Conservation (phyloP, 2,888 invertebrate genomes). For the Scaptomyza polygonia region DNA sequence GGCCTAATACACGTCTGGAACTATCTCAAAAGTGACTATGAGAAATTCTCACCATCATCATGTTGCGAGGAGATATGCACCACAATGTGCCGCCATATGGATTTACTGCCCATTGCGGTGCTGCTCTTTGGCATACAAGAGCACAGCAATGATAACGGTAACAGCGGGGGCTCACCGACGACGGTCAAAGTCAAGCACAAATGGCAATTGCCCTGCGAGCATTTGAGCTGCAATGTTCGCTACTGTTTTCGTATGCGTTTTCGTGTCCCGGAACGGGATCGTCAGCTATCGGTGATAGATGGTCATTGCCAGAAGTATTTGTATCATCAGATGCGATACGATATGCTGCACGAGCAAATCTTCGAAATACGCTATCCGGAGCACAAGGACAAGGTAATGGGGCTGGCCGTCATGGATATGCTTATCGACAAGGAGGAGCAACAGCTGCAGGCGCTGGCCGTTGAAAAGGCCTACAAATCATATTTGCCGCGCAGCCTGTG, state of each 20-base stretch:
- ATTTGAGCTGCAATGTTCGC: slow-evolving; percentile 85
- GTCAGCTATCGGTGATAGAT: slow-evolving; percentile 86
- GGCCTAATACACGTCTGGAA: slow-evolving; percentile 76
- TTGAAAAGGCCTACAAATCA: slow-evolving; percentile 91
- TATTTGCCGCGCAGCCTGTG: slow-evolving; percentile 93
- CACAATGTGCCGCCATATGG: slow-evolving; percentile 88
- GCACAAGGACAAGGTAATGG: slow-evolving; percentile 91
- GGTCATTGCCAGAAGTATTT: slow-evolving; percentile 92
- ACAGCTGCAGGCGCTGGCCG: slow-evolving; percentile 87
- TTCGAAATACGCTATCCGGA: slow-evolving; percentile 92
- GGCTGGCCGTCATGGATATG: slow-evolving; percentile 95
- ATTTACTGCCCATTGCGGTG: slow-evolving; percentile 90
- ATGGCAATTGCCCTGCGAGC: slow-evolving; percentile 89
- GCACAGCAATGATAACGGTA: slow-evolving; percentile 66
- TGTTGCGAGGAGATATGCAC: slow-evolving; percentile 89
- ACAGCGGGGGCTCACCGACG: neutral
- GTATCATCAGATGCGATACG: slow-evolving; percentile 92
- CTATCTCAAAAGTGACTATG: slow-evolving; percentile 69
- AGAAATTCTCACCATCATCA: slow-evolving; percentile 79
- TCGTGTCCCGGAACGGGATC: slow-evolving; percentile 86
- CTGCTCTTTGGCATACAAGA: slow-evolving; percentile 91
- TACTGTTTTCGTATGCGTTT: slow-evolving; percentile 92
- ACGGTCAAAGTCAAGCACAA: slow-evolving; percentile 61
- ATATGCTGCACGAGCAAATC: slow-evolving; percentile 92
- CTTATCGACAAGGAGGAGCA: slow-evolving; percentile 92